Percentiles rank a stretch among this genome's conserved stretches.
Conservation (phyloP, 1,140 invertebrate genomes). For the Cotesia typhae region DNA sequence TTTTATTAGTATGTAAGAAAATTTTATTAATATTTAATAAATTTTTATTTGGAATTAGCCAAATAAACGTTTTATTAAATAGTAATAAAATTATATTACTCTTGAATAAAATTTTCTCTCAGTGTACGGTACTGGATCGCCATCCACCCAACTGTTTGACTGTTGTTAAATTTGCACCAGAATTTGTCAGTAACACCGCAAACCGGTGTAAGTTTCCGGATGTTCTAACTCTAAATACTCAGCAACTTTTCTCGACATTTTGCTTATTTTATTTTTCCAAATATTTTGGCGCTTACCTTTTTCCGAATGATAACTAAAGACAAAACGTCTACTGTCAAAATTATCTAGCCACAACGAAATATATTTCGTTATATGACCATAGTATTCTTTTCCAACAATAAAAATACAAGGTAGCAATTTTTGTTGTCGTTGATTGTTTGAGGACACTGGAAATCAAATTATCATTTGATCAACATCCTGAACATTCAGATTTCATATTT, state of each 20-base stretch:
- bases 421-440: not conserved
- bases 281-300: not conserved
- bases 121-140: not conserved
- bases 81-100: too few species aligned
- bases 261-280: constrained; percentile 2
- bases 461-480: not conserved
- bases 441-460: too few species aligned
- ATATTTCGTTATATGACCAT: not conserved
- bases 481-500: not conserved
- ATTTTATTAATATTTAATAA: too few species aligned
- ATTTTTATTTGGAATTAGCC: too few species aligned
- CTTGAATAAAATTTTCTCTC: too few species aligned
- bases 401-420: not conserved
- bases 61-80: too few species aligned
- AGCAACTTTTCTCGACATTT: not conserved
- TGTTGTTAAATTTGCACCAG: constrained; percentile 2
- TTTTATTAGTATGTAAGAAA: too few species aligned
- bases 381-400: constrained; percentile 10
- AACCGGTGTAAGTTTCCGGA: not conserved
- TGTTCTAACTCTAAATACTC: not conserved
- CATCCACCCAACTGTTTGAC: not conserved
- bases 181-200: not conserved
- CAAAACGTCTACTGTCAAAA: not conserved
- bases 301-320: not conserved
- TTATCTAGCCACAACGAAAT: not conserved